Evolutionary conservation across 2,797 vertebrate species (phyloP), one percentile per base, ranked within the genome.

Genomic region (Pristis pectinata): DNA sequence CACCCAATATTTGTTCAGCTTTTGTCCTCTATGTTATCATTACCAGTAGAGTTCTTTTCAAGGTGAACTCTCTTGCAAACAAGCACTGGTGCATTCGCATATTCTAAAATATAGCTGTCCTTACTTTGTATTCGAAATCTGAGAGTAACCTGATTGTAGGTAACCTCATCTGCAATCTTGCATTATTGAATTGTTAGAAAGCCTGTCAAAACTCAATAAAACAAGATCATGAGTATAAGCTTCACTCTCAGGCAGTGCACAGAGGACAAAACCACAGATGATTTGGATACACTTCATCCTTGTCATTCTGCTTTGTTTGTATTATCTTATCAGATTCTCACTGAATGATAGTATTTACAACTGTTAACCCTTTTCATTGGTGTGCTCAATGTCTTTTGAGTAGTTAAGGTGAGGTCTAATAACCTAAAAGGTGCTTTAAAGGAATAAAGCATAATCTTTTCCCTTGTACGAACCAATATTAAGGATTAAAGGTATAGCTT

Each of bases 251-350:
- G 24, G 15, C 13, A 61, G 13, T n/a, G 56, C 59, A 24, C 5
- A 0, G 3, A 91, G 56, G 15, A 10, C 87, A 64, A 91, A 64
- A 19, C 37, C n/a, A 67, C 17, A 24, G 2, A 34, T 87, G 30
- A 67, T 89, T 61, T 56, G 30, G 30, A 37, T 91, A 19, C 59
- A 67, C 59, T 91, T 67, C 87, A 91, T 91, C 61, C 9, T 67
- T 41, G 19, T 67, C 87, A 67, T 24, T 41, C 11, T 59, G 87
- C 91, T 41, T 91, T 27, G n/a, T 91, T 64, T 37, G 59, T 9
- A 19, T 67, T 91, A 67, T 67, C 59, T 91, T 67, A 91, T 91
- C 87, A 67, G 87, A 91, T 91, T 64, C 91, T 91, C n/a, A 61
- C 59, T 91, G 61, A 89, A 91, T 37, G 59, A 91, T 19, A 11